These are phyloP conservation scores for Anarrhichthys ocellatus DNA, from an alignment of 2,113 vertebrate species.

Conservation along the genomic window DNA sequence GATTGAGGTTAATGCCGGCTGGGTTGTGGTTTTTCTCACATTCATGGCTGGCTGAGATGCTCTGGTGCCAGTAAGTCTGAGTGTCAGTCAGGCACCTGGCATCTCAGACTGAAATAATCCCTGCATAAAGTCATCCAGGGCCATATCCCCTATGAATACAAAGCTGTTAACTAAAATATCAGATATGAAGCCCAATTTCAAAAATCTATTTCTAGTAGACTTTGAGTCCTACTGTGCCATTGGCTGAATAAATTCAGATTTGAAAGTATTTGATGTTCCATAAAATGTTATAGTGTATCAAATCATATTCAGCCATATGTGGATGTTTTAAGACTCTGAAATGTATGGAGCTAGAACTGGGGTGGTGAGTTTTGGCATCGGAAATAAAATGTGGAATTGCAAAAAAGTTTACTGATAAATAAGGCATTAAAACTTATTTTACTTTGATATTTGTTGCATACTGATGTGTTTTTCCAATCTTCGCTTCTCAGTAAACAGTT, in stretches of 20 bases:
- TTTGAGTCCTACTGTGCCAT: background rate
- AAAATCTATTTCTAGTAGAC: background rate
- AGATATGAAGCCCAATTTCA: background rate
- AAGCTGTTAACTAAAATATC: background rate
- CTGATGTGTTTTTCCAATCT: background rate
- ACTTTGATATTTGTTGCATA: background rate
- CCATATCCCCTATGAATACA: constrained; percentile 29
- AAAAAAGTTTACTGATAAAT: background rate
- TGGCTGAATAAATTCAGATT: background rate
- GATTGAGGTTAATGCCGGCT: constrained; percentile 81
- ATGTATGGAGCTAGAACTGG: background rate
- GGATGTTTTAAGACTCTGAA: background rate
- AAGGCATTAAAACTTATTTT: background rate
- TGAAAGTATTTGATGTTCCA: no score
- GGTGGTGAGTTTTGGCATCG: background rate
- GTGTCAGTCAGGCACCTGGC: constrained; percentile 71
- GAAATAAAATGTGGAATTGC: background rate
- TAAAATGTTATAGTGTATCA: background rate
- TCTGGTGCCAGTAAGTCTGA: constrained; percentile 82
- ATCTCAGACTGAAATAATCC: constrained; percentile 36
- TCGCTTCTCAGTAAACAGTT: background rate
- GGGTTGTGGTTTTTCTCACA: constrained; percentile 77
- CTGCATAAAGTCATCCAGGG: constrained; percentile 27
- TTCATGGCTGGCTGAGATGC: constrained; percentile 55
- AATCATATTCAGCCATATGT: background rate